These are phyloP conservation scores for Chrysemys picta DNA, from an alignment of 2,113 vertebrate genomes.

Conservation along the genomic window DNA sequence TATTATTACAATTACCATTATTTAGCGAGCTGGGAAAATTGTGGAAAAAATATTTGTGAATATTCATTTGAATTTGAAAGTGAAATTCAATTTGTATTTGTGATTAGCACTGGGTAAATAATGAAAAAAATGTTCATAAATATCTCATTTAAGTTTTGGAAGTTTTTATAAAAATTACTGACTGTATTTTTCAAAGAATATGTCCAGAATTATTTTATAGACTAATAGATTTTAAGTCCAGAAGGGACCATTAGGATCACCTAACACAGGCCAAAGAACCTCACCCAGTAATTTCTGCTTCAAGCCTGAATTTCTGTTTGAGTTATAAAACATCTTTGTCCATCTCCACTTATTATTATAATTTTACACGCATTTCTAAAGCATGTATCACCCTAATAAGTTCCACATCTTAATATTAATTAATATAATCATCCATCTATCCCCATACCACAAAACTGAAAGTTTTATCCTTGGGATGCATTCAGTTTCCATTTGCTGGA, in stretches of 20 bases:
- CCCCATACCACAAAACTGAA: accelerated
- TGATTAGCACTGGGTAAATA: background rate
- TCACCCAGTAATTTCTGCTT: background rate
- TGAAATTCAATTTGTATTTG: accelerated
- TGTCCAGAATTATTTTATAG: background rate
- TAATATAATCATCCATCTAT: background rate
- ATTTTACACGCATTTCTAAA: background rate
- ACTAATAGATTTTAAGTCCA: background rate
- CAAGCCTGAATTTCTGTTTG: background rate
- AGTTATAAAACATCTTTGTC: background rate
- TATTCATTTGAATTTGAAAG: background rate
- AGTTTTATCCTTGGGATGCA: accelerated
- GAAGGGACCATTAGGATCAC: background rate
- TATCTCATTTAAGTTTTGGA: background rate
- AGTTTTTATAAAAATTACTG: background rate
- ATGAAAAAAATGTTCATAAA: background rate
- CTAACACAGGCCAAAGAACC: background rate
- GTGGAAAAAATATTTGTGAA: background rate
- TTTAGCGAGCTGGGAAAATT: background rate
- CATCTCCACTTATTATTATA: background rate
- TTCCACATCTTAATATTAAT: background rate
- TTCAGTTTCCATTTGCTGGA: background rate
- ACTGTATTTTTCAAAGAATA: background rate
- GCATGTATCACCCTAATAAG: background rate
- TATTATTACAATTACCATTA: background rate